Evolutionary conservation across 53 echinoderm and acorn worm genomes (phyloP).

Genomic region (Zoroaster sp.): DNA sequence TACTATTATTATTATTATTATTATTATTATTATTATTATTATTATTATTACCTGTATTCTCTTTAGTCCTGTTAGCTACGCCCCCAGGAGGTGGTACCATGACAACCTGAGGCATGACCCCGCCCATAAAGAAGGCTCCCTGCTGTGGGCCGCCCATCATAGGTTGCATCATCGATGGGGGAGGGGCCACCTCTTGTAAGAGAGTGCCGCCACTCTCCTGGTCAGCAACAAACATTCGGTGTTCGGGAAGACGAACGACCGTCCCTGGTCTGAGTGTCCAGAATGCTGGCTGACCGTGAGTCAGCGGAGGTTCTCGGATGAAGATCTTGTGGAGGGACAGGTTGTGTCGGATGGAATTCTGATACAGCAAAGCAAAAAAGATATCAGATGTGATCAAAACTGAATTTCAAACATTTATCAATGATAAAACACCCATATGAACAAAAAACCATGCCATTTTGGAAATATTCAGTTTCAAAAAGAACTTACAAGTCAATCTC

Average conservation of each 20-base stretch:
- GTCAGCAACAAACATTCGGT: conserved; percentile 61
- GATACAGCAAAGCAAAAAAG: neutral
- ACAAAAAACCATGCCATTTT: neutral
- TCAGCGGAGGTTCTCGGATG: conserved; percentile 77
- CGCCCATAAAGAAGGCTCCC: neutral
- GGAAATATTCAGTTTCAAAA: neutral
- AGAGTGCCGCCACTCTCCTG: conserved; percentile 30
- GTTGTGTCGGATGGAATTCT: conserved; percentile 99
- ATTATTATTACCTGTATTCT: too few relatives aligned
- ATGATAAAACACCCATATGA: neutral
- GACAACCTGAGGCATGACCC: conserved; percentile 27
- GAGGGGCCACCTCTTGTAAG: neutral
- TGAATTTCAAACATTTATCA: too few relatives aligned
- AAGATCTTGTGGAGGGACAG: conserved; percentile 96
- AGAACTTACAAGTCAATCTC: neutral
- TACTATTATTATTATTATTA: too few relatives aligned
- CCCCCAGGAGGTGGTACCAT: neutral
- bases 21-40: too few relatives aligned
- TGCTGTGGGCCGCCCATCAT: neutral
- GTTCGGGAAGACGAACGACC: conserved; percentile 85
- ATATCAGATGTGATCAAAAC: too few relatives aligned
- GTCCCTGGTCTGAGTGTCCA: conserved; percentile 92
- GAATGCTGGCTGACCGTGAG: conserved; percentile 86
- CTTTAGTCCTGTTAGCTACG: neutral
- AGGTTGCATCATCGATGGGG: neutral